Conservation (phyloP, 2,797 vertebrate species). For the Malurus leucopterus region DNA sequence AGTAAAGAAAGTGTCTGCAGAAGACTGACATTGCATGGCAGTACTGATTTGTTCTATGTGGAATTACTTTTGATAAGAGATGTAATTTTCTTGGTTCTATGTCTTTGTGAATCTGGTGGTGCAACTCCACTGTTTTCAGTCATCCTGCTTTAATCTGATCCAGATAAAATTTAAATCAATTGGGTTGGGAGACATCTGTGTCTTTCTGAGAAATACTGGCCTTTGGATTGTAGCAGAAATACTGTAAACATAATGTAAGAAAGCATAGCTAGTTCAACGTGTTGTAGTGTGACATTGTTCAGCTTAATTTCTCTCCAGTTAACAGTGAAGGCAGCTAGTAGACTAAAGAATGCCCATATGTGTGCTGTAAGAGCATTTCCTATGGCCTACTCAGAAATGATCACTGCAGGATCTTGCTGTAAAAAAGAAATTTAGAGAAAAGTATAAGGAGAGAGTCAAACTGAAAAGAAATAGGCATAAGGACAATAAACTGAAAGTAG, state of each 20-base stretch:
- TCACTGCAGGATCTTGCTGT: not conserved
- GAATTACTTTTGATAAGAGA: not conserved
- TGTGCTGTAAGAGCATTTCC: not conserved
- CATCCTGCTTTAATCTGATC: not conserved
- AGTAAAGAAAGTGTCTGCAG: not conserved
- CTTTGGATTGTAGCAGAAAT: not conserved
- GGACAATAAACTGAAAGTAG: not conserved
- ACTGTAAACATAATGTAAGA: not conserved
- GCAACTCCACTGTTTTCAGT: not conserved
- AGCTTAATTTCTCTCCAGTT: not conserved
- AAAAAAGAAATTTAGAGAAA: not conserved
- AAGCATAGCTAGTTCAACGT: not conserved
- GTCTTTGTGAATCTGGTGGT: not conserved
- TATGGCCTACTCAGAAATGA: not conserved
- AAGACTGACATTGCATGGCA: not conserved
- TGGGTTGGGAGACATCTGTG: not conserved
- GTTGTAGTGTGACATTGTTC: fast-evolving
- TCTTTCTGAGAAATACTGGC: not conserved
- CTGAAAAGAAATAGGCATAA: not conserved
- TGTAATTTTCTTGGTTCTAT: not conserved
- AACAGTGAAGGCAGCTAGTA: not conserved
- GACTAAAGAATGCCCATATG: not conserved
- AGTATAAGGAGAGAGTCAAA: not conserved
- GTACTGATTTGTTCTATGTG: not conserved
- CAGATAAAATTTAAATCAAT: not conserved